Percentiles rank a stretch among this genome's conserved stretches.
These are phyloP conservation scores for Drepana arcuata DNA, from an alignment of 1,140 invertebrate genomes.

Conservation along the genomic window DNA sequence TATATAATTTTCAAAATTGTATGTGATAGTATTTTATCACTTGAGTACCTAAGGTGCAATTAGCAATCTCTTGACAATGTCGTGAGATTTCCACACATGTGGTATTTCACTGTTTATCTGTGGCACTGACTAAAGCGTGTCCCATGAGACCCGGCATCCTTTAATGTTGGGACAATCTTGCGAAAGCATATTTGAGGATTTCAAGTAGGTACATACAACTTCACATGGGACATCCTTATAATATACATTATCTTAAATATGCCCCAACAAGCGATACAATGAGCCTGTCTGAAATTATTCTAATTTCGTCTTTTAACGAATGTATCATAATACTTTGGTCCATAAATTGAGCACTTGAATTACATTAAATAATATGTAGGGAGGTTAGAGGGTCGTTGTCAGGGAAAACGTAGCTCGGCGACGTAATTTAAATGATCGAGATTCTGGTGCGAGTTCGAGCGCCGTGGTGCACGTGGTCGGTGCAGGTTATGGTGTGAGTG, in stretches of 20 bases:
- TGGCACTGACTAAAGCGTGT: no score
- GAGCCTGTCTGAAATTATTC: no score
- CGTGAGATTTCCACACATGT: no score
- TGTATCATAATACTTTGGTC: slow-evolving; percentile 49
- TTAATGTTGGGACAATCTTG: neutral
- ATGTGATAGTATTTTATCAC: no score
- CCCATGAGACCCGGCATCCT: no score
- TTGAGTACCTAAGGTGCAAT: no score
- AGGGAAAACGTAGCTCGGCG: slow-evolving; percentile 75
- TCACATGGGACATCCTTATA: neutral
- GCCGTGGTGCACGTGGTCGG: slow-evolving; percentile 48
- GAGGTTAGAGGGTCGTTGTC: slow-evolving; percentile 39
- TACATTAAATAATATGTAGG: slow-evolving; percentile 27
- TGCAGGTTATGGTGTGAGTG: slow-evolving; percentile 71
- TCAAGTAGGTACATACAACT: neutral
- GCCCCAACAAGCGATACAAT: no score
- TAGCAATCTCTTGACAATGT: no score
- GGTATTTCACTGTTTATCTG: no score
- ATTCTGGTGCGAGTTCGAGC: slow-evolving; percentile 70
- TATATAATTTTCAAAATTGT: no score
- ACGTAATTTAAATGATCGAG: slow-evolving; percentile 73
- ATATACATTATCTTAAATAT: neutral
- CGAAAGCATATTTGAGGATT: neutral
- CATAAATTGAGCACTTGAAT: slow-evolving; percentile 61
- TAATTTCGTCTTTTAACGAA: neutral